phyloP scores from a whole-genome alignment of 2,113 vertebrate species.

The Camarhynchus parvulus region DNA sequence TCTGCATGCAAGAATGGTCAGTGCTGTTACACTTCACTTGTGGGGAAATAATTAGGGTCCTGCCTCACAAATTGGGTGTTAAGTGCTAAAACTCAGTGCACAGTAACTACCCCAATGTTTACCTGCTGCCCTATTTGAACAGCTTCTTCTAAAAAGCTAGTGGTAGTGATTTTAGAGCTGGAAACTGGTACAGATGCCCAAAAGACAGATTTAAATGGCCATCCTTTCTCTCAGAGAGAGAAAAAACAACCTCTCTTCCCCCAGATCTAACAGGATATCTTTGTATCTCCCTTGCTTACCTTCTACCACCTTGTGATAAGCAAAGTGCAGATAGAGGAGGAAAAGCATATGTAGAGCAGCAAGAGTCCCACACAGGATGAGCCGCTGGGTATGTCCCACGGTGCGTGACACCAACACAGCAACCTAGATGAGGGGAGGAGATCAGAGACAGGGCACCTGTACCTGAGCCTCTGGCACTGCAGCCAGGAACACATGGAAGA shows the following conservation, averaged over 20 bases:
- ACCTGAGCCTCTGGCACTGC: background rate
- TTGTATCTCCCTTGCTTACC: slow-evolving; percentile 74
- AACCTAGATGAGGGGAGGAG: slow-evolving; percentile 77
- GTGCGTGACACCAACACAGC: slow-evolving; percentile 91
- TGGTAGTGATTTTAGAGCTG: background rate
- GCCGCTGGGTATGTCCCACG: slow-evolving; percentile 90
- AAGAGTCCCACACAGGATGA: slow-evolving; percentile 90
- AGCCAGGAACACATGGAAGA: background rate
- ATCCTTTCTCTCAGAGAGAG: background rate
- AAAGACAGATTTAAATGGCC: background rate
- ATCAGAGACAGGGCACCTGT: background rate
- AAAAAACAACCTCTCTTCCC: background rate
- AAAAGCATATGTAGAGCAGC: slow-evolving; percentile 94
- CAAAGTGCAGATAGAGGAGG: slow-evolving; percentile 96
- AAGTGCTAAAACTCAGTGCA: background rate
- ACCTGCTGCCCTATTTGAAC: background rate
- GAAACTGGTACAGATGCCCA: background rate
- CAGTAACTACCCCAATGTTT: background rate
- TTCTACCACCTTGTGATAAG: slow-evolving; percentile 95
- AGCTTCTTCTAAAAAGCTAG: background rate
- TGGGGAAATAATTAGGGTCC: background rate
- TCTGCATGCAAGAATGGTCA: background rate
- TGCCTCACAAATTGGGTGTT: background rate
- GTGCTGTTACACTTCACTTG: background rate
- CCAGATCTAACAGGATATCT: background rate